Conservation (phyloP, 2,888 invertebrate genomes). For the Xylota sylvarum region DNA sequence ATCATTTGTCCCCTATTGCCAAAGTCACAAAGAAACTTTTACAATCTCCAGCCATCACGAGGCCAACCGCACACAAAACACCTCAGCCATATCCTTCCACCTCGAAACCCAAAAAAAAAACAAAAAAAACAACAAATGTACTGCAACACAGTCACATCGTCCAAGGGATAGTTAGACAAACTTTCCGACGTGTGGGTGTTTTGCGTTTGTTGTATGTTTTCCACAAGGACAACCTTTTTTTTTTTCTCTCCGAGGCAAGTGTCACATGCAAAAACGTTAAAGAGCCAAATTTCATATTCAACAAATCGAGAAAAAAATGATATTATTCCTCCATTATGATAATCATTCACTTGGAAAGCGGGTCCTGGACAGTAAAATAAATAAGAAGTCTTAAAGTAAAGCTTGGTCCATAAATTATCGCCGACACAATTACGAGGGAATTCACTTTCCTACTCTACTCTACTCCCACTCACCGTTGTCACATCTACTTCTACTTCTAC, state of each 20-base stretch:
- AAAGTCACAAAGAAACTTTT: constrained; percentile 37
- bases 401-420: constrained; percentile 27
- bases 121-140: neutral
- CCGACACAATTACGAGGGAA: constrained; percentile 32
- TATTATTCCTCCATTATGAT: constrained; percentile 39
- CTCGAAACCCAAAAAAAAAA: neutral
- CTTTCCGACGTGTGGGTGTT: constrained; percentile 14
- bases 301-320: constrained; percentile 8
- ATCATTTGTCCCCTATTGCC: constrained; percentile 43
- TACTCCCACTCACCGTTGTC: neutral
- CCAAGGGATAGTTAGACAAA: constrained; percentile 28
- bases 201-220: constrained; percentile 1
- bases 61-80: constrained; percentile 11
- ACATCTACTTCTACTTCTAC: neutral
- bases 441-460: constrained; percentile 11
- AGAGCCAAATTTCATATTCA: constrained; percentile 16
- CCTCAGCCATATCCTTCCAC: constrained; percentile 19
- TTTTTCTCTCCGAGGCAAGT: neutral
- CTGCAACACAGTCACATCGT: constrained; percentile 17
- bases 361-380: constrained; percentile 12
- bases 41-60: constrained; percentile 27
- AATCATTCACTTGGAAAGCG: constrained; percentile 32
- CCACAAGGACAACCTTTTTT: constrained; percentile 1
- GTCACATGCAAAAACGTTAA: constrained; percentile 24
- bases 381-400: constrained; percentile 11